Percentiles rank a stretch among this genome's conserved stretches.
These are phyloP conservation scores for Eristalis intricaria DNA, from an alignment of 2,888 invertebrate genomes.

Conservation along the genomic window DNA sequence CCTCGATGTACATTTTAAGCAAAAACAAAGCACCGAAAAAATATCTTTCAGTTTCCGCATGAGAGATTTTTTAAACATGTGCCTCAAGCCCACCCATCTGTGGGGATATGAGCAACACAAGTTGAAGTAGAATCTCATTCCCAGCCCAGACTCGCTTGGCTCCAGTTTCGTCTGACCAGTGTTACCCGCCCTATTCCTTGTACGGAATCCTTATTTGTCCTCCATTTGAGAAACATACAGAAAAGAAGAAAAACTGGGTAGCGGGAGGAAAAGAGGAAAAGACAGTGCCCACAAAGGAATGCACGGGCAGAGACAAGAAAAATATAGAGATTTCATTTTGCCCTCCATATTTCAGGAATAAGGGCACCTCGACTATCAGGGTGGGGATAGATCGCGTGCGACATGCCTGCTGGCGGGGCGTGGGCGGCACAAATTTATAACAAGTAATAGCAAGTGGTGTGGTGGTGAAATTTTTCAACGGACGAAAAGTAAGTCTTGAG, in stretches of 20 bases:
- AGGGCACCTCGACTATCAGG: background rate
- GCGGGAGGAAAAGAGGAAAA: background rate
- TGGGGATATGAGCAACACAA: slow-evolving; percentile 15
- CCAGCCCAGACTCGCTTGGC: slow-evolving; percentile 21
- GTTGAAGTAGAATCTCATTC: slow-evolving; percentile 16
- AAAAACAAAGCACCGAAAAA: slow-evolving; percentile 8
- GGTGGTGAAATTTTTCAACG: slow-evolving; percentile 28
- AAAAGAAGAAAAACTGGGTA: background rate
- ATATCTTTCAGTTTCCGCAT: slow-evolving; percentile 61
- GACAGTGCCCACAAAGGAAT: slow-evolving; percentile 24
- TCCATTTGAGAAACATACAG: slow-evolving; percentile 1
- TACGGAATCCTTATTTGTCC: slow-evolving; percentile 37
- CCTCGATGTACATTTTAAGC: slow-evolving; percentile 40
- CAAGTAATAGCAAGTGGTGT: slow-evolving; percentile 54
- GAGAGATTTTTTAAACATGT: slow-evolving; percentile 58
- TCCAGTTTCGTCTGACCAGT: slow-evolving; percentile 34
- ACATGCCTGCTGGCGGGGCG: background rate
- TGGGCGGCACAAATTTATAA: slow-evolving; percentile 45
- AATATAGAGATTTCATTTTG: slow-evolving; percentile 39
- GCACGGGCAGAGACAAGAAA: slow-evolving; percentile 45
- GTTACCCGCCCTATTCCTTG: background rate
- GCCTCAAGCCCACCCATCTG: slow-evolving; percentile 7
- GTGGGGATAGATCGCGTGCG: background rate
- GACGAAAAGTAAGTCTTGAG: background rate
- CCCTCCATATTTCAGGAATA: slow-evolving; percentile 10